Conservation (phyloP, 2,113 vertebrate genomes). For the Typhlomys cinereus region DNA sequence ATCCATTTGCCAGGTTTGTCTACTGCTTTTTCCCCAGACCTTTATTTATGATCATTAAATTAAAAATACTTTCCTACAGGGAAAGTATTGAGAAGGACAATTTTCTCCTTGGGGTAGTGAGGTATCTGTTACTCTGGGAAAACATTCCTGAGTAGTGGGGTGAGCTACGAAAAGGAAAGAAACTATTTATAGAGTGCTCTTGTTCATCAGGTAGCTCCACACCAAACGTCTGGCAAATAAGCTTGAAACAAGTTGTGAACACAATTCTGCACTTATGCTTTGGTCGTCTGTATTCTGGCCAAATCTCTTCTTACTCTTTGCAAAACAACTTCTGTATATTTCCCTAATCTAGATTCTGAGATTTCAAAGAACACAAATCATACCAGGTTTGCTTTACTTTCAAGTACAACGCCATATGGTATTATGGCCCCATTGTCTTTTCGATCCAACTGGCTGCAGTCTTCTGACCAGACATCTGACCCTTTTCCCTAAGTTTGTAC, state of each 20-base stretch:
- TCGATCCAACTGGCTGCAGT: too few species aligned
- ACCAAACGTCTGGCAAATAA: not conserved
- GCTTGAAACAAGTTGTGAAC: not conserved
- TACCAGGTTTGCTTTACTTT: not conserved
- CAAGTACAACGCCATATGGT: not conserved
- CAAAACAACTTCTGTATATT: not conserved
- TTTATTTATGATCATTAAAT: not conserved
- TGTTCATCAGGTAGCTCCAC: not conserved
- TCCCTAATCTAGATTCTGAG: not conserved
- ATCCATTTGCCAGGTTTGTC: not conserved
- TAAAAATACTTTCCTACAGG: slow-evolving; percentile 18
- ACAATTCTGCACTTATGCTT: not conserved
- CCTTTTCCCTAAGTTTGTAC: not conserved
- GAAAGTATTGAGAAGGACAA: not conserved
- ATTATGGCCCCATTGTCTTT: not conserved
- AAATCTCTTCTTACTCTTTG: not conserved
- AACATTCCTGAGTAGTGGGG: not conserved
- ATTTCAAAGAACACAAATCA: not conserved
- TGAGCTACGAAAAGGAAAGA: not conserved
- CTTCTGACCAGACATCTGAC: too few species aligned
- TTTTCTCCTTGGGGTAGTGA: not conserved
- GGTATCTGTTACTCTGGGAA: not conserved
- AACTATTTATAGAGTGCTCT: not conserved
- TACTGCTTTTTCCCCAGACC: slow-evolving; percentile 4
- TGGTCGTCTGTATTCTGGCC: not conserved